Evolutionary conservation across 1,140 invertebrate species (phyloP), one percentile per base, ranked within the genome.

Genomic region (Drosophila sp.): DNA sequence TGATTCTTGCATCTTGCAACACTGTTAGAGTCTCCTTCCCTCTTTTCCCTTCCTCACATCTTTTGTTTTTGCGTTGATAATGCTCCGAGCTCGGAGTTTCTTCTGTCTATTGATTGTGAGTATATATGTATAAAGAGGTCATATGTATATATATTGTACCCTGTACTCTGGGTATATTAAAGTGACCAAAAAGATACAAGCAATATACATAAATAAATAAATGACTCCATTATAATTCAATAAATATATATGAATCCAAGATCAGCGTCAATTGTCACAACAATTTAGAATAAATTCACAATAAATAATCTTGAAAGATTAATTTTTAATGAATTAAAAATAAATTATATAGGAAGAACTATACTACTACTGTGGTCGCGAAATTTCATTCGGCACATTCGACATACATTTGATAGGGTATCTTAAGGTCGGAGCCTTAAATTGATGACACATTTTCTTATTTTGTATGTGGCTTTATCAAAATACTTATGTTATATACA

Each of bases 1-100:
- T 38, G 29, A 44, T 60, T 70, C 10, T 25, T 29, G 30, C 27
- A 69, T 69, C 47, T 73, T 71, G 72, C 60, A 66, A 75, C 63
- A 75, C 69, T 54, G 72, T 47, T 47, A 6, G 17, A 17, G 5
- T 23, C 6, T 23, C 17, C 17, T 8, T 11, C 30, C 38, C 17
- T 2, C 23, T 7, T 23, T 47, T 47, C 44, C 44, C 44, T 47
- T 47, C 6, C 25, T 23, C 17, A 47, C 23, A 10, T 50, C 44
- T 50, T 50, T 50, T 75, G 68, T 58, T 58, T 58, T 58, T 38
- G 56, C 23, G 32, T 58, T 58, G 56, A 58, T 58, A 58, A 38
- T 58, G 44, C 44, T 25, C 11, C 8, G 29, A 55, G 10, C n/a
- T 58, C 32, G 56, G 8, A 38, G 54, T 8, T 40, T 40, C 38